Base-by-base conservation (phyloP, 2,113 vertebrate species). In the Phalacrocorax pelagicus region DNA sequence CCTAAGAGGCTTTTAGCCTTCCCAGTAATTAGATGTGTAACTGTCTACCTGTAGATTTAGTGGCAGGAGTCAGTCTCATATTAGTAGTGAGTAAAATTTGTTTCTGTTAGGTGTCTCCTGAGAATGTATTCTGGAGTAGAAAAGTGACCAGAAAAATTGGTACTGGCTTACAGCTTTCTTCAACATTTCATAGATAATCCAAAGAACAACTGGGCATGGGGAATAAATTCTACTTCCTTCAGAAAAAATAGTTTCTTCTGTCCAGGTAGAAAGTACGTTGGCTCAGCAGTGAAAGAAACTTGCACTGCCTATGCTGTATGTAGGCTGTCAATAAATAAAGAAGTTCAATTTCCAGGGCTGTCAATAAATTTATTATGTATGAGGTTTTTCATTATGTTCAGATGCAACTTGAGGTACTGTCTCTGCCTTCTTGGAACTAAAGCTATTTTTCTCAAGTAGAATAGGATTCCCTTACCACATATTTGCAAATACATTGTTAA, bases 361-460 rank as follows among this genome's bases (percentile, higher is more conserved):
- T 67, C 75, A 88, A 92, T 71, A 91, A 55, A 96, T 97, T 96
- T 95, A 95, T 97, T 96, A 97, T 96, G 95, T 88, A 97, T 97
- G 96, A 97, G 97, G 92, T 97, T 97, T 97, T 96, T 97, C 94
- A 97, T 97, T 97, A 97, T 67, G 52, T 96, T 96, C 57, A 89
- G 91, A 97, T 94, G 71, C 71, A 96, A 97, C 94, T 95, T 66
- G 59, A 29, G 10, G 67, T 87, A 77, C 81, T 89, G 88, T 63
- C 44, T 77, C 69, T 92, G 74, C 72, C 66, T 97, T 88, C 63
- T 55, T 79, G 86, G 86, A 92, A 96, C 62, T 92, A 66, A 91
- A 94, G 80, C 34, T 58, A 71, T 79, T 84, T 94, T 89, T 91
- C 85, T 86, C 15, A 4, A 73, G 58, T 80, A 59, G 67, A 79